Evolutionary conservation across 2,888 invertebrate species (phyloP).

Genomic region (Trichopria drosophilae): DNA sequence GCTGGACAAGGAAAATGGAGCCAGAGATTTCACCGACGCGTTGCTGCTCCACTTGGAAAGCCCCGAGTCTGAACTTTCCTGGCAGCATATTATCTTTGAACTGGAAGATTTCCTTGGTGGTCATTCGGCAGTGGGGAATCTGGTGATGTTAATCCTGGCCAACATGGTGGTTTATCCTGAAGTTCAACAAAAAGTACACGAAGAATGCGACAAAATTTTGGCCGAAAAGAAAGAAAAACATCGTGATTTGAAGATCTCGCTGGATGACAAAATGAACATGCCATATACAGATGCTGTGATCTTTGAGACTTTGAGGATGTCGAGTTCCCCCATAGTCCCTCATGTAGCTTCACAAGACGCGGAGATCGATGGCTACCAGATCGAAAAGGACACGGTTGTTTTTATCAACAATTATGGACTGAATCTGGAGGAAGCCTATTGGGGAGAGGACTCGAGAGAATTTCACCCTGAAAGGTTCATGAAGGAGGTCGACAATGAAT

Average conservation of each 20-base stretch:
- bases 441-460: conserved; percentile 68
- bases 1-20: conserved; percentile 60
- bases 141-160: conserved; percentile 76
- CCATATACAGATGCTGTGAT: conserved; percentile 83
- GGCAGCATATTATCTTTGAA: conserved; percentile 80
- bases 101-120: conserved; percentile 87
- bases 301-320: conserved; percentile 75
- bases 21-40: conserved; percentile 80
- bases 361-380: conserved; percentile 70
- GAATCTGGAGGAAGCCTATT: conserved; percentile 73
- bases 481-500: conserved; percentile 44
- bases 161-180: conserved; percentile 70
- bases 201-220: conserved; percentile 66
- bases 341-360: conserved; percentile 82
- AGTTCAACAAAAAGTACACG: conserved; percentile 67
- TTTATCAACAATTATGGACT: conserved; percentile 83
- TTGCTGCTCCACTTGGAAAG: conserved; percentile 71
- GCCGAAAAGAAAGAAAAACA: conserved; percentile 54
- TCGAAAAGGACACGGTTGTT: conserved; percentile 77
- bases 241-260: conserved; percentile 62
- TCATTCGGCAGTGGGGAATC: conserved; percentile 83
- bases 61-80: conserved; percentile 67
- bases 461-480: conserved; percentile 80
- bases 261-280: conserved; percentile 69
- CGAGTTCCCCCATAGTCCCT: conserved; percentile 87